Base-by-base conservation (phyloP, 2,888 invertebrate species). In the Biston stratarius region DNA sequence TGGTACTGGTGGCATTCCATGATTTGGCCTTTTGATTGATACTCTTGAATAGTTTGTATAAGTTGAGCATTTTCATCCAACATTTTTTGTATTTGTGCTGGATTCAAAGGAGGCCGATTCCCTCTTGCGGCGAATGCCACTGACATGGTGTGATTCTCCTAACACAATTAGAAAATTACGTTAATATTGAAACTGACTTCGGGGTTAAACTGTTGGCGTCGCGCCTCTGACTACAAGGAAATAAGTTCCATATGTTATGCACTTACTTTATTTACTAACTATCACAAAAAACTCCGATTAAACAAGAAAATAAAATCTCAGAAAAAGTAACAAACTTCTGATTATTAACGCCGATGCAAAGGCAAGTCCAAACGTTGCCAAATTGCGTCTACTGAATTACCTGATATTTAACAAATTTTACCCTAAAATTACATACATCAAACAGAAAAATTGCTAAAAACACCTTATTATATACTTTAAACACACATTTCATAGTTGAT, bases 61-160 rank as follows among this genome's bases (percentile, higher is more conserved):
- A 99, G 95, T 86, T 99, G 98, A 78, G 97, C 97, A 89, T 99
- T 99, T 92, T 99, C 99, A 94, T 99, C 99, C 69, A 99, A 95
- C 96, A 99, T 97, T 95, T 99, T 98, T 88, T 98, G 98, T 80
- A 98, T 97, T 90, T 97, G 97, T 57, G 96, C 96, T 69, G 97
- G 96, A 86, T 95, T 97, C 49, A 97, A 96, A 59, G 97, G 96
- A 69, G 96, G 95, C 70, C 96, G 95, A 83, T 95, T 95, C 64
- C 96, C 96, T 83, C 96, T 95, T 83, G 96, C 96, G 67, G 96
- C 96, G 87, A 96, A 97, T 67, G 96, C 95, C 78, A 96, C 95
- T 55, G 97, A 97, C 97, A 97, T 66, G 14, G 8, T 55, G 14
- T 44, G 42, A 33, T 55, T 38, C 49, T 64, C 3, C 67, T 67